Percentiles rank a stretch among this genome's conserved stretches.
These are phyloP conservation scores for Semnornis frantzii DNA, from an alignment of 2,113 vertebrate species.

Conservation along the genomic window DNA sequence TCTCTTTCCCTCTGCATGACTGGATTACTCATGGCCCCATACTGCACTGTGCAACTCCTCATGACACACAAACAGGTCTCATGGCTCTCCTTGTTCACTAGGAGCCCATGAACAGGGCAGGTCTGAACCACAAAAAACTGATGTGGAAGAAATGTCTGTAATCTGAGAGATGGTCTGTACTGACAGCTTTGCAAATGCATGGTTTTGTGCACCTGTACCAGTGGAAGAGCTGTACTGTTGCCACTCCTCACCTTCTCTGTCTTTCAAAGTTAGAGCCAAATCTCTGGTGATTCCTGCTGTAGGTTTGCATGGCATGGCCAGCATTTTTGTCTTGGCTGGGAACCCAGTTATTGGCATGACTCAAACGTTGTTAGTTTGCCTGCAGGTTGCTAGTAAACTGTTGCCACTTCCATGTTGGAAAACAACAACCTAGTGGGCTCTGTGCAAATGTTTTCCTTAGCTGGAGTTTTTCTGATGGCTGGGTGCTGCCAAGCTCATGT, in stretches of 20 bases:
- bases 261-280: background rate
- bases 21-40: background rate
- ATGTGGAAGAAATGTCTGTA: background rate
- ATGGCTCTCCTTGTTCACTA: background rate
- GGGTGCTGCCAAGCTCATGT: background rate
- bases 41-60: background rate
- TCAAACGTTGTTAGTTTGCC: background rate
- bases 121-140: background rate
- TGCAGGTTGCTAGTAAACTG: background rate
- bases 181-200: background rate
- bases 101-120: background rate
- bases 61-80: rapidly evolving
- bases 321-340: background rate
- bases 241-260: background rate
- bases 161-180: background rate
- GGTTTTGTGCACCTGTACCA: rapidly evolving
- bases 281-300: background rate
- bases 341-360: background rate
- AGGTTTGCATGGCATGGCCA: background rate
- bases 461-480: background rate
- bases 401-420: background rate
- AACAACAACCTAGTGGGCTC: background rate
- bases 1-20: background rate
- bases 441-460: background rate
- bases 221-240: background rate